Evolutionary conservation across 2,797 vertebrate species (phyloP).

Genomic region (Hemitrygon akajei): DNA sequence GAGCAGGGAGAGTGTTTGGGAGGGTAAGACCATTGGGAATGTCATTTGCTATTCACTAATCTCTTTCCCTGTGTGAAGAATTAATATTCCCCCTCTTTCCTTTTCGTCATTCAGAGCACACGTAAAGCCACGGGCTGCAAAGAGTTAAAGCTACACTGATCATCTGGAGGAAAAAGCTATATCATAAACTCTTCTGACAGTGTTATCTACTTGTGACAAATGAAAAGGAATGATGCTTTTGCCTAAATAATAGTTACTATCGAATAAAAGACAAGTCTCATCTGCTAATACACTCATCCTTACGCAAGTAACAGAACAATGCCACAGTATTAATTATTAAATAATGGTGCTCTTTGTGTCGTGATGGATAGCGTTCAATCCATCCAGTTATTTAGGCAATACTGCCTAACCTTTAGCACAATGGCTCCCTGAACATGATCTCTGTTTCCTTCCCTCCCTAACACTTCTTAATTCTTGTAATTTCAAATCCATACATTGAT

Average conservation of each 20-base stretch:
- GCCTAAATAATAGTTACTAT: constrained; percentile 32
- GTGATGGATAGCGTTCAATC: constrained; percentile 57
- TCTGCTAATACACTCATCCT: constrained; percentile 37
- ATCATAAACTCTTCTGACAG: constrained; percentile 31
- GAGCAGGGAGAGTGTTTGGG: background rate
- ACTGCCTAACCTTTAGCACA: constrained; percentile 49
- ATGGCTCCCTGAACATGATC: background rate
- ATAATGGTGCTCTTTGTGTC: constrained; percentile 54
- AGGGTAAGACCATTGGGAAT: background rate
- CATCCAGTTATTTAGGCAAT: constrained; percentile 45
- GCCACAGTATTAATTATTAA: constrained; percentile 89
- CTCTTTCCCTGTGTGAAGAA: background rate
- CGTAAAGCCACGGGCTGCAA: background rate
- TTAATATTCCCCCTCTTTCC: background rate
- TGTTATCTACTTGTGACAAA: constrained; percentile 21
- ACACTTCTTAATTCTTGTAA: constrained; percentile 8
- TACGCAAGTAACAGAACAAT: constrained; percentile 30
- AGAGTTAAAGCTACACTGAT: constrained; percentile 8
- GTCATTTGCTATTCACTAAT: background rate
- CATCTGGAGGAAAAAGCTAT: background rate
- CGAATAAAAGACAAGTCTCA: constrained; percentile 35
- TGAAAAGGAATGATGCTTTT: constrained; percentile 31
- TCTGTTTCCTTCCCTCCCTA: constrained; percentile 35
- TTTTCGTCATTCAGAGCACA: background rate
- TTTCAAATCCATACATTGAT: constrained; percentile 25